These are phyloP conservation scores for Silvanus unidentatus DNA, from an alignment of 2,888 invertebrate species.

Conservation along the genomic window DNA sequence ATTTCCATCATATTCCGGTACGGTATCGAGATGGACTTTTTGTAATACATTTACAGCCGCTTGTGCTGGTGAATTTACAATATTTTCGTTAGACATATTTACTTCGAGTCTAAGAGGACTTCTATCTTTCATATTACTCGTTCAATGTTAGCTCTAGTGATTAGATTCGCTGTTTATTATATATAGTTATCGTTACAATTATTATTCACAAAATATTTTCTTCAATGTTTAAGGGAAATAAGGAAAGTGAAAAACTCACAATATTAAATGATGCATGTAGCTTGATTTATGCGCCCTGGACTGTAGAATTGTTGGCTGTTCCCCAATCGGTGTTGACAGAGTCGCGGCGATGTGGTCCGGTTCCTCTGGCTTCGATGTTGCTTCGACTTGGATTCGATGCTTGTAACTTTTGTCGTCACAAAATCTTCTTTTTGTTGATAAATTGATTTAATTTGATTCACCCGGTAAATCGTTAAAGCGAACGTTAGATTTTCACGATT, in stretches of 20 bases:
- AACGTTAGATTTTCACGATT: not conserved
- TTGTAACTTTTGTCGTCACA: not conserved
- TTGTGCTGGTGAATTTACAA: too few relatives aligned
- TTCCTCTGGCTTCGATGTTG: too few relatives aligned
- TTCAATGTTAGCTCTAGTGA: not conserved
- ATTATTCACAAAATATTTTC: too few relatives aligned
- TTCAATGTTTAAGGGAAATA: not conserved
- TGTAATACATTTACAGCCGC: not conserved
- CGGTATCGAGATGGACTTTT: not conserved
- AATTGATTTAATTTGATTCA: not conserved
- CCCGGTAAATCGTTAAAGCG: not conserved
- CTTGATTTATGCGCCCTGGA: too few relatives aligned
- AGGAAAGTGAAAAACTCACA: conserved; percentile 2
- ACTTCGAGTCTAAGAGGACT: not conserved
- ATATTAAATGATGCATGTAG: not conserved
- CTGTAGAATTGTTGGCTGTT: too few relatives aligned
- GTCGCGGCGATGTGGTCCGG: too few relatives aligned
- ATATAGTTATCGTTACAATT: not conserved
- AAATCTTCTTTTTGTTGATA: not conserved
- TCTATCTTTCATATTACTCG: not conserved
- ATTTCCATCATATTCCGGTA: not conserved
- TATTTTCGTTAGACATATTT: not conserved
- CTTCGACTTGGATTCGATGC: not conserved
- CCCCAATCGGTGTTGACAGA: too few relatives aligned
- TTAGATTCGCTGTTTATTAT: not conserved